Evolutionary conservation across 2,113 vertebrate genomes (phyloP).

Genomic region (Probosciger aterrimus): DNA sequence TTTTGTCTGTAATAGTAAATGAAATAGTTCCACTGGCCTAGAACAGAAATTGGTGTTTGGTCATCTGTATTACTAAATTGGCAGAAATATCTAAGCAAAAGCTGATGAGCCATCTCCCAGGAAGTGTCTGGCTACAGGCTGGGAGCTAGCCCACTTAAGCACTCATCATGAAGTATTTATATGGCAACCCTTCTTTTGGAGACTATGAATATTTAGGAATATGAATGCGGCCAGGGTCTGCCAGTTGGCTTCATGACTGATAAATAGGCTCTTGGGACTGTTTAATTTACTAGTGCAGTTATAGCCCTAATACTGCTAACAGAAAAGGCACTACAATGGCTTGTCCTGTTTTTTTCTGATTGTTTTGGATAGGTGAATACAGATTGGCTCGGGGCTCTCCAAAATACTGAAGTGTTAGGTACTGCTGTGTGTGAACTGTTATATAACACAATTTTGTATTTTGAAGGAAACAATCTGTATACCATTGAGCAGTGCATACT

Average conservation of each 20-base stretch:
- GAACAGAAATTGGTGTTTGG: not conserved
- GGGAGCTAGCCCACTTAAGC: not conserved
- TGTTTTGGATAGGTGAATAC: not conserved
- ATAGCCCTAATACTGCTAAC: not conserved
- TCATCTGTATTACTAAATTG: not conserved
- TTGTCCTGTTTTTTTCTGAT: not conserved
- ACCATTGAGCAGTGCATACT: not conserved
- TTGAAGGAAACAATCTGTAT: not conserved
- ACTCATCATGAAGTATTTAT: not conserved
- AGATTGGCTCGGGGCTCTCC: not conserved
- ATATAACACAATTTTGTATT: not conserved
- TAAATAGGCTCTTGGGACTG: not conserved
- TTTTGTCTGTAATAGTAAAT: not conserved
- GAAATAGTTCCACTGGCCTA: not conserved
- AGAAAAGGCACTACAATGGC: not conserved
- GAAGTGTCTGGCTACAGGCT: not conserved
- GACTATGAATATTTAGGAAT: not conserved
- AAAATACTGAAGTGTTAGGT: not conserved
- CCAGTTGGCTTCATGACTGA: not conserved
- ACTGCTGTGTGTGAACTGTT: not conserved
- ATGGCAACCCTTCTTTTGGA: not conserved
- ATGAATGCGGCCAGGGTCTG: not conserved
- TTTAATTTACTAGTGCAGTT: not conserved
- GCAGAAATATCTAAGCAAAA: not conserved
- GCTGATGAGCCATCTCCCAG: not conserved